Conservation (phyloP, 2,113 vertebrate species). For the Barnardius zonarius region DNA sequence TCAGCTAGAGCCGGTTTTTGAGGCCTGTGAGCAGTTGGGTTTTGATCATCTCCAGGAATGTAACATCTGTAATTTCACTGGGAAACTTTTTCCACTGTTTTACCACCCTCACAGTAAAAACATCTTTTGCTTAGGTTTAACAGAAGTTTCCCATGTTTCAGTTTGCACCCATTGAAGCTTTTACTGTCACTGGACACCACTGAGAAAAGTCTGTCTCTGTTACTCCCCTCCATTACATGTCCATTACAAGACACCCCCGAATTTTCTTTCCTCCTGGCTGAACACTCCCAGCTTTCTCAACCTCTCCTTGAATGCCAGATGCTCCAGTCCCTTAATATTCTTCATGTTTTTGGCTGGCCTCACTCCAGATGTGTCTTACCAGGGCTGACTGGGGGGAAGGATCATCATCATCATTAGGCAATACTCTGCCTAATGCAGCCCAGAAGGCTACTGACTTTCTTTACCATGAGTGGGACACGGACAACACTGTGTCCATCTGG, state of each 20-base stretch:
- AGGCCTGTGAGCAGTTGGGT: fast-evolving
- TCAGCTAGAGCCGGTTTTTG: neutral
- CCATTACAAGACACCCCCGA: neutral
- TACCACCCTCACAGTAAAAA: neutral
- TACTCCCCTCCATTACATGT: neutral
- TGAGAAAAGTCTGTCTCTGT: neutral
- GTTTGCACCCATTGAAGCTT: neutral
- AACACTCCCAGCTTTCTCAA: neutral
- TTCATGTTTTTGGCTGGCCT: neutral
- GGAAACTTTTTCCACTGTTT: neutral
- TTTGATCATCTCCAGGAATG: neutral
- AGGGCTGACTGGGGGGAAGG: neutral
- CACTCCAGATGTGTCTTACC: neutral
- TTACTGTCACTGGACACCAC: neutral
- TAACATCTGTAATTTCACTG: neutral
- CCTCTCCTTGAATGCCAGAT: neutral
- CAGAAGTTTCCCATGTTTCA: neutral
- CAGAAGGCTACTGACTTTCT: neutral
- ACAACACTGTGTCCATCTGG: too few relatives aligned
- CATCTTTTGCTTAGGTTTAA: fast-evolving
- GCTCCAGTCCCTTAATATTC: neutral
- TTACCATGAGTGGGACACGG: neutral
- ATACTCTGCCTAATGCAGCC: neutral
- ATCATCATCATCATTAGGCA: neutral
- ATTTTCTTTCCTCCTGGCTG: neutral